Base-by-base conservation (phyloP, 2,113 vertebrate genomes). In the Chloebia gouldiae region DNA sequence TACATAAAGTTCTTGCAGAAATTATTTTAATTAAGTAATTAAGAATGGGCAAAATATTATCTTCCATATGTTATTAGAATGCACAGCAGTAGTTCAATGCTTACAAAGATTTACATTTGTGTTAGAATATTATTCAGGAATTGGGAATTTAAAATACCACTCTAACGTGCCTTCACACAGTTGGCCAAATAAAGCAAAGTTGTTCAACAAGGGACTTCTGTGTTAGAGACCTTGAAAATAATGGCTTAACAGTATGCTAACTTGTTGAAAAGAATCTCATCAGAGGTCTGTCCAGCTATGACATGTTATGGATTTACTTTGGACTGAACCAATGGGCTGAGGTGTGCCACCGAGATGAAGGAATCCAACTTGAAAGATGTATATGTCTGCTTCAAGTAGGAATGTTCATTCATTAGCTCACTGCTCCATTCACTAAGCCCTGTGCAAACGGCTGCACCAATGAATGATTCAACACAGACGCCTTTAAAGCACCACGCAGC, bases 291-390 rank as follows among this genome's bases (percentile, higher is more conserved):
- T 97, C 97, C 97, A 98, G 91, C 88, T 92, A 94, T 93, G 94
- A 97, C 91, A 96, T 96, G 90, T 96, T 97, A 96, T 80, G 87
- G 95, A 96, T 96, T 96, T 97, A 94, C 97, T 97, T 97, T 98
- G 97, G 96, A 98, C 87, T 90, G 84, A 96, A 72, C 88, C 88
- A 86, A 81, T 90, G 92, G 95, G 91, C 92, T 96, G 95, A 95
- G 91, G 89, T 96, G 88, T 96, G 70, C 88, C 75, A 83, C 72
- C 15, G 3, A 70, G 90, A 90, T 95, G 95, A 97, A 97, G 97
- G 97, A 97, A 97, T 60, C 75, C 80, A 96, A 54, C 81, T 92
- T 96, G 96, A 98, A 98, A 97, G 97, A 98, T 95, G 86, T 94
- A 96, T 98, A 95, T 96, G 81, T 76, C 96, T 96, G 86, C 88